Evolutionary conservation across 2,113 vertebrate genomes (phyloP), one percentile per base, ranked within the genome.

Genomic region (Taurulus bubalis): DNA sequence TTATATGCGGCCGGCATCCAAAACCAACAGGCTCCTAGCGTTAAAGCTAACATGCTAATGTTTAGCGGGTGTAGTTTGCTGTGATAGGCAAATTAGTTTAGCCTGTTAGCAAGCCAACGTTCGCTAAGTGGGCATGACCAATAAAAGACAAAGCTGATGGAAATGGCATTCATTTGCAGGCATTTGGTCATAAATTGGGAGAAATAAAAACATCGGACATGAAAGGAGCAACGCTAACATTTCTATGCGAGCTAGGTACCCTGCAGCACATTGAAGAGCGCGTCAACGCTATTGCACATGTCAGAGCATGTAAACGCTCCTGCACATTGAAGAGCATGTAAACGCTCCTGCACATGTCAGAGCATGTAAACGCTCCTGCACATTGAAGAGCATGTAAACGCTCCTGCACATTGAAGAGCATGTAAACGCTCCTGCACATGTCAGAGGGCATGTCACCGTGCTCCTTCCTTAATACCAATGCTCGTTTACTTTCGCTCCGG

Each of bases 401-500:
- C n/a, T n/a, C n/a, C n/a, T n/a, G n/a, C n/a, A n/a, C n/a, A n/a
- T n/a, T n/a, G n/a, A 65, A 65, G 6, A 65, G 36, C 34, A 38
- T n/a, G 20, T 3, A 2, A 66, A 66, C n/a, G 3, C 4, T 3
- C 6, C n/a, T 14, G 16, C 15, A 42, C 3, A 45, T 4, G 42
- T 15, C 4, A 45, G 42, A 14, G 38, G 36, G 7, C 34, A 45
- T 53, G 49, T 6, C 22, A 45, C n/a, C 45, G 53, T 53, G 42
- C 24, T 75, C 34, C 26, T 24, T 55, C 9, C 3, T 10, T 11
- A 24, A 24, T 55, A 22, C 26, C 3, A 66, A 28, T 26, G 22
- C 15, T 1, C 72, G 18, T 68, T 85, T 77, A 58, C 34, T 77
- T 49, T 58, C 53, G 12, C 30, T 70, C 51, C 32, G 34, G 40